phyloP scores from a whole-genome alignment of 2,797 vertebrate genomes.

The Neomorphus geoffroyi region DNA sequence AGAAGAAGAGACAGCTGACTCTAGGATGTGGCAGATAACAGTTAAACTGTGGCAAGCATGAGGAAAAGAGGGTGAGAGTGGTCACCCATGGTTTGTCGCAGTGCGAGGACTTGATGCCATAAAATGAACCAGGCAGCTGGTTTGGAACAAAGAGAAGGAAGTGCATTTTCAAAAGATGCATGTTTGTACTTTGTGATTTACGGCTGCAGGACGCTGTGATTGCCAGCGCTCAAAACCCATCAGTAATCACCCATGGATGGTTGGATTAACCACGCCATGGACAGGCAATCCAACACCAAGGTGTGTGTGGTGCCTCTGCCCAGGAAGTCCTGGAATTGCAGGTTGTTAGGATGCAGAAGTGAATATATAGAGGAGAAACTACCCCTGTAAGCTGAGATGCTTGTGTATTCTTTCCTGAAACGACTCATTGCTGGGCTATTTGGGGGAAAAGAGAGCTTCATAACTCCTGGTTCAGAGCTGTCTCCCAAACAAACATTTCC shows the following conservation, averaged over 20 bases:
- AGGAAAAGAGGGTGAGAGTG: neutral
- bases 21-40: neutral
- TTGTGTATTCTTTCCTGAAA: neutral
- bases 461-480: neutral
- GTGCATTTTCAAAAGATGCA: neutral
- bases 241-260: neutral
- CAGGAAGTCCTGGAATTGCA: neutral
- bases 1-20: neutral
- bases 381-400: neutral
- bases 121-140: neutral
- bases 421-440: neutral
- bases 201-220: neutral
- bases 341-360: neutral
- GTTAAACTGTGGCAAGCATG: accelerated
- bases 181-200: neutral
- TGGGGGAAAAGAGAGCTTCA: neutral
- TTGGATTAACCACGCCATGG: neutral
- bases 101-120: neutral
- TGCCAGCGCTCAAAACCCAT: neutral
- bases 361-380: neutral
- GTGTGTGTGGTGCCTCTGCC: accelerated
- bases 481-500: neutral
- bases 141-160: neutral
- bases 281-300: neutral
- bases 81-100: neutral